phyloP scores from a whole-genome alignment of 2,797 vertebrate species.

The Petrocephalus sullivani region DNA sequence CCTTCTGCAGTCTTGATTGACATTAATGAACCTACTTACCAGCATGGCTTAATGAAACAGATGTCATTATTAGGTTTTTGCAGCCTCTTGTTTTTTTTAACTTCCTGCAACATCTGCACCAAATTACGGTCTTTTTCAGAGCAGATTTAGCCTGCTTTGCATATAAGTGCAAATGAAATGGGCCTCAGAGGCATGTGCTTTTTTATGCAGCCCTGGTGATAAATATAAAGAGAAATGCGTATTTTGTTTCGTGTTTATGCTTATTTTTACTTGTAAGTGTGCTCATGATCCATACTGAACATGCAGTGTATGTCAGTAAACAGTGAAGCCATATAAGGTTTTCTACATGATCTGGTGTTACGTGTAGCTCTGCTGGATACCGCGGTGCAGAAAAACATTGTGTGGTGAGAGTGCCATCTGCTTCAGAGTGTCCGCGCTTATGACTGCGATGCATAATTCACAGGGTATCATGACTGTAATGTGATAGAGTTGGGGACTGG shows the following conservation, averaged over 20 bases:
- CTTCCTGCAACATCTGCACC: not conserved
- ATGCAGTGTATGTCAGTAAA: not conserved
- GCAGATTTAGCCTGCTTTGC: not conserved
- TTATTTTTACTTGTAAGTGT: not conserved
- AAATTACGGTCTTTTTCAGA: not conserved
- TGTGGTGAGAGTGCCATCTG: not conserved
- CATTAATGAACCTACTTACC: not conserved
- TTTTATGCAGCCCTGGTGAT: not conserved
- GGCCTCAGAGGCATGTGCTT: not conserved
- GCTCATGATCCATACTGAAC: not conserved
- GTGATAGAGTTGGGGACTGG: not conserved
- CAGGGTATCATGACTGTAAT: not conserved
- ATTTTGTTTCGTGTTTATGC: not conserved
- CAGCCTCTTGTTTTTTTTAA: not conserved
- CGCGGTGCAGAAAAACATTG: not conserved
- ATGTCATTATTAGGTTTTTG: not conserved
- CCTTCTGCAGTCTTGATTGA: not conserved
- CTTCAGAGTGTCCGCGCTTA: not conserved
- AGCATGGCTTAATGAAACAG: not conserved
- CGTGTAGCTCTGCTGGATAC: not conserved
- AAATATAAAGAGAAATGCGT: not conserved
- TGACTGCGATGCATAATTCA: not conserved
- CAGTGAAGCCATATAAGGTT: not conserved
- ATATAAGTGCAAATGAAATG: not conserved
- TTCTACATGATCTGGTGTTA: not conserved